A percentile compares a stretch with the other conserved stretches of the same genome.
These are phyloP conservation scores for Oryzias celebensis DNA, from an alignment of 2,113 vertebrate species.

Conservation along the genomic window DNA sequence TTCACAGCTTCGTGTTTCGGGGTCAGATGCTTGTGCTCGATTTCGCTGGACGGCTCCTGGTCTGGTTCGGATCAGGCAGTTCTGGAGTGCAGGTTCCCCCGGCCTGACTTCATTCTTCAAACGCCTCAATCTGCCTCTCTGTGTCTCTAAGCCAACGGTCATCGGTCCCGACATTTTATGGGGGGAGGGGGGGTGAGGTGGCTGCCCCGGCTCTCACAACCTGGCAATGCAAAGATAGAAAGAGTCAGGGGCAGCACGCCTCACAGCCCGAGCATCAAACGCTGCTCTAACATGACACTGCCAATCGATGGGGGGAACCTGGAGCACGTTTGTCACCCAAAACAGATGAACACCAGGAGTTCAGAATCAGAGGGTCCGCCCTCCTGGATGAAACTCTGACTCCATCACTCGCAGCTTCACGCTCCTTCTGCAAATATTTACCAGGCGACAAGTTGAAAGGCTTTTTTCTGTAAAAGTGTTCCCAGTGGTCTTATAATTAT, in stretches of 20 bases:
- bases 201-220: constrained; percentile 81
- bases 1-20: constrained; percentile 13
- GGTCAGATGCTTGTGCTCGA: constrained; percentile 20
- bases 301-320: neutral
- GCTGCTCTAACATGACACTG: constrained; percentile 7
- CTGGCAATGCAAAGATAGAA: constrained; percentile 86
- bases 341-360: too few relatives aligned
- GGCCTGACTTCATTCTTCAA: constrained; percentile 68
- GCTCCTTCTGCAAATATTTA: too few relatives aligned
- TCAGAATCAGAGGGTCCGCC: too few relatives aligned
- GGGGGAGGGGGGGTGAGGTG: constrained; percentile 65
- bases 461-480: too few relatives aligned
- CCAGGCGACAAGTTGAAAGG: too few relatives aligned
- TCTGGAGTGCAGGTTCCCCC: constrained; percentile 50
- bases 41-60: constrained; percentile 47
- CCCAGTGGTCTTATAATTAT: too few relatives aligned
- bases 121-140: constrained; percentile 72
- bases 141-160: constrained; percentile 75
- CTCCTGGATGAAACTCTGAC: too few relatives aligned
- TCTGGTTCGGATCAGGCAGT: constrained; percentile 61
- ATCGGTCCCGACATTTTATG: constrained; percentile 71
- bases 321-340: too few relatives aligned
- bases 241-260: constrained; percentile 82
- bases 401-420: too few relatives aligned
- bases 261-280: constrained; percentile 55